Conservation (phyloP, 1,140 invertebrate species). For the Pogonomyrmex barbatus region DNA sequence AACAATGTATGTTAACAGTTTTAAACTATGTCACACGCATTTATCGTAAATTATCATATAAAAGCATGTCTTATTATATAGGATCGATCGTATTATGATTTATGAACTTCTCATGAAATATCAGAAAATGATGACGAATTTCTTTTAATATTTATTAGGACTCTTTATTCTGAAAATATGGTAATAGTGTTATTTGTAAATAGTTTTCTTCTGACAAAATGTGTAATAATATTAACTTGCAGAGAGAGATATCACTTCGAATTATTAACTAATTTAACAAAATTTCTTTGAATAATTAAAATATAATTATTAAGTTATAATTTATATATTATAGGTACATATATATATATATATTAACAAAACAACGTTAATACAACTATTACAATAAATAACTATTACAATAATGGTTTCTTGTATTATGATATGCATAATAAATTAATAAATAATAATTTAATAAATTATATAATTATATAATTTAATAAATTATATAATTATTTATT, state of each 20-base stretch:
- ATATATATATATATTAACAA: background rate
- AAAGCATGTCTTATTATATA: background rate
- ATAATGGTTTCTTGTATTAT: background rate
- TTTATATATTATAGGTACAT: background rate
- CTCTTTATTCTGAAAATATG: background rate
- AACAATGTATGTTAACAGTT: background rate
- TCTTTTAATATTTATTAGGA: background rate
- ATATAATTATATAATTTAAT: background rate
- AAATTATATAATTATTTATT: background rate
- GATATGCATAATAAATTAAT: background rate
- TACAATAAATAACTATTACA: background rate
- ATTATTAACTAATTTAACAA: background rate
- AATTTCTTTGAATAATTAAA: background rate
- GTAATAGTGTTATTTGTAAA: background rate
- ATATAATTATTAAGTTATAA: background rate
- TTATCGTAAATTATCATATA: conserved; percentile 20
- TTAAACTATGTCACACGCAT: background rate
- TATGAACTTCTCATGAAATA: background rate
- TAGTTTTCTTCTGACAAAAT: background rate
- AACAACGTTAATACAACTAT: conserved; percentile 15
- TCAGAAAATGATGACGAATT: background rate
- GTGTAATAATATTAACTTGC: background rate
- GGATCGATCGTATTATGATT: background rate
- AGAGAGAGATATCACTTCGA: background rate
- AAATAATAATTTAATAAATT: background rate